These are phyloP conservation scores for Adineta ricciae DNA, from an alignment of 2,888 invertebrate species.

Conservation along the genomic window DNA sequence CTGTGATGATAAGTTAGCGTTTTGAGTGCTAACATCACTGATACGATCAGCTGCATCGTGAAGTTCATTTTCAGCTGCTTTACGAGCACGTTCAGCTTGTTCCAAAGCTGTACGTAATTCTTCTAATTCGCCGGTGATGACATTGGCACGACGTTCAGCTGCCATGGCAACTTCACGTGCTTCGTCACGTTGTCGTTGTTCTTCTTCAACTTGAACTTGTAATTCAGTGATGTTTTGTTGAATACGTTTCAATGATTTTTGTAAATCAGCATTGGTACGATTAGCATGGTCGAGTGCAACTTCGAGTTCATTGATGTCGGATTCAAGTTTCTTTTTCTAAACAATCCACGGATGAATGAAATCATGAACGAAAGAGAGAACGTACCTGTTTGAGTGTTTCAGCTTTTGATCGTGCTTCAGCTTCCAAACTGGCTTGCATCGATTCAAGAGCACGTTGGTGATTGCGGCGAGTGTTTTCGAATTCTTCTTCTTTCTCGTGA, in stretches of 20 bases:
- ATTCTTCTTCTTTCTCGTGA: slow-evolving; percentile 99
- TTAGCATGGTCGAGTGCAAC: slow-evolving; percentile 97
- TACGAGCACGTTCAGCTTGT: slow-evolving; percentile 82
- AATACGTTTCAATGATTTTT: slow-evolving; percentile 98
- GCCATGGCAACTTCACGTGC: slow-evolving; percentile 92
- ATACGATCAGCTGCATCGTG: slow-evolving; percentile 95
- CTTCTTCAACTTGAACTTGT: slow-evolving; percentile 88
- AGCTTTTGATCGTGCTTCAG: slow-evolving; percentile 97
- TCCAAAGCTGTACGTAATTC: slow-evolving; percentile 81
- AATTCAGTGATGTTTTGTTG: slow-evolving; percentile 91
- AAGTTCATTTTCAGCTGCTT: slow-evolving; percentile 92
- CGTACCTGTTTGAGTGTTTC: slow-evolving; percentile 99
- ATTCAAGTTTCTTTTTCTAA: slow-evolving; percentile 99
- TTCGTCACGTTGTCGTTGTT: slow-evolving; percentile 91
- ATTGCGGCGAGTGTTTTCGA: slow-evolving; percentile 98
- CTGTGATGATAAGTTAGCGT: slow-evolving; percentile 82
- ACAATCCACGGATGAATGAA: slow-evolving; percentile 59
- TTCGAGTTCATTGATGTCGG: slow-evolving; percentile 97
- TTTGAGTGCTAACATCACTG: slow-evolving; percentile 87
- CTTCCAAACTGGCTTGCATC: slow-evolving; percentile 98
- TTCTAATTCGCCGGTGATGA: slow-evolving; percentile 92
- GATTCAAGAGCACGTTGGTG: slow-evolving; percentile 98
- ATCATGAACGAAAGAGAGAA: slow-evolving; percentile 57
- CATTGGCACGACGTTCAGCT: slow-evolving; percentile 90
- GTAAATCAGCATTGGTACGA: slow-evolving; percentile 93